A percentile compares a stretch with the other conserved stretches of the same genome.
phyloP scores from a whole-genome alignment of 1,140 invertebrate species.

The Lepidotrigona ventralis region DNA sequence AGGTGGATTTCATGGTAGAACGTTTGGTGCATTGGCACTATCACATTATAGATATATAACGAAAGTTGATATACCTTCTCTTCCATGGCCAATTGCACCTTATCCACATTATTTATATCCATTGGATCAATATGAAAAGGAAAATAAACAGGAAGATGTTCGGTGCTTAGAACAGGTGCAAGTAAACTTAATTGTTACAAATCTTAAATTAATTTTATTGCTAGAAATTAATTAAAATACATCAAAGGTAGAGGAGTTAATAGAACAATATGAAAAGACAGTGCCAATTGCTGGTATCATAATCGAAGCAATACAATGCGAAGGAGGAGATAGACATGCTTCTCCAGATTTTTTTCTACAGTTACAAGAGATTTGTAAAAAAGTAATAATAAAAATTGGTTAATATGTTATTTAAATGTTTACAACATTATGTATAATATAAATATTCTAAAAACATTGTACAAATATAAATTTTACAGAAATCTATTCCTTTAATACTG shows the following conservation, averaged over 20 bases:
- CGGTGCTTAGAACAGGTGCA: slow-evolving; percentile 27
- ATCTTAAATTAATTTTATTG: neutral
- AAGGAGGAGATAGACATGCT: slow-evolving; percentile 39
- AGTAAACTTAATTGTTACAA: slow-evolving; percentile 2
- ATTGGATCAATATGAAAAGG: slow-evolving; percentile 23
- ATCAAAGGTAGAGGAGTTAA: slow-evolving; percentile 29
- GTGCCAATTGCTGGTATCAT: slow-evolving; percentile 36
- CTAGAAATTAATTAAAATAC: neutral
- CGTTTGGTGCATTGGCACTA: slow-evolving; percentile 36
- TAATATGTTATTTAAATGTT: neutral
- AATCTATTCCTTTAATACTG: slow-evolving; percentile 32
- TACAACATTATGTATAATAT: no score
- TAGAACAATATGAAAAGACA: slow-evolving; percentile 24
- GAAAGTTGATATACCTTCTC: slow-evolving; percentile 38
- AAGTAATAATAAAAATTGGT: slow-evolving; percentile 7
- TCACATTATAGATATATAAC: slow-evolving; percentile 29
- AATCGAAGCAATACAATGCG: slow-evolving; percentile 43
- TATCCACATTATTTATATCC: slow-evolving; percentile 37
- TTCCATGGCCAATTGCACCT: slow-evolving; percentile 42
- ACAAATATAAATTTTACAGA: slow-evolving; percentile 9
- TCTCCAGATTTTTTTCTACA: slow-evolving; percentile 35
- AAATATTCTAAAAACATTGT: neutral
- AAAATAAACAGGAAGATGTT: slow-evolving; percentile 39
- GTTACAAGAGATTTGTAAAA: slow-evolving; percentile 33
- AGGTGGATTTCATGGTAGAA: slow-evolving; percentile 47